phyloP scores from a whole-genome alignment of 2,888 invertebrate species.

The Mesopsocus fuscifrons region DNA sequence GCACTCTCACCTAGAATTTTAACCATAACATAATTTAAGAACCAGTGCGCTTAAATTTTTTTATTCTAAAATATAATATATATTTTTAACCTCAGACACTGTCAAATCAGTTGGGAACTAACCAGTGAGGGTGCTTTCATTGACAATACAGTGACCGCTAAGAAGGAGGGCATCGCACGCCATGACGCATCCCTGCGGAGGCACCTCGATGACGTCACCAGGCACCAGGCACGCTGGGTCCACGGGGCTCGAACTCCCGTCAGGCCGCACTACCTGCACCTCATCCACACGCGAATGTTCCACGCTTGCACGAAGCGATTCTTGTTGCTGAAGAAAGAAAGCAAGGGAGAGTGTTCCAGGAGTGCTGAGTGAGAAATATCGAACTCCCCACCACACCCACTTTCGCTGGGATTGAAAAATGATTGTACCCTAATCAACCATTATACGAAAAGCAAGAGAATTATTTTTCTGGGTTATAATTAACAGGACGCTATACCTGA shows the following conservation, averaged over 20 bases:
- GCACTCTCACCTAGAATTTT: constrained; percentile 32
- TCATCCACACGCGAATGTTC: constrained; percentile 34
- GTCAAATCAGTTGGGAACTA: constrained; percentile 3
- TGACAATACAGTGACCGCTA: constrained; percentile 75
- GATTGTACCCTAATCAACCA: neutral
- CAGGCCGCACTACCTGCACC: constrained; percentile 38
- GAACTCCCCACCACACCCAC: neutral
- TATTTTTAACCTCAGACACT: constrained; percentile 11
- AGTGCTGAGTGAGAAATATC: neutral
- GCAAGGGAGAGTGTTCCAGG: no score
- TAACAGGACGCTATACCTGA: no score
- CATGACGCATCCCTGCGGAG: constrained; percentile 56
- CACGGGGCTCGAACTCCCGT: constrained; percentile 25
- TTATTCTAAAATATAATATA: constrained; percentile 11
- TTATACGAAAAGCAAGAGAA: constrained; percentile 1
- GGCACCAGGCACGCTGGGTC: constrained; percentile 54
- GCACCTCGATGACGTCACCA: constrained; percentile 66
- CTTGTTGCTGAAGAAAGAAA: constrained; percentile 37
- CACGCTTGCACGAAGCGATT: constrained; percentile 46
- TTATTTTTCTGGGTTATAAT: no score
- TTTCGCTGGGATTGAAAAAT: constrained; percentile 8
- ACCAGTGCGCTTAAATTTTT: neutral
- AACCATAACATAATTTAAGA: neutral
- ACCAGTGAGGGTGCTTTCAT: constrained; percentile 89
- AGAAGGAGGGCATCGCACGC: constrained; percentile 70